Base-by-base conservation (phyloP, 2,113 vertebrate genomes). In the Pionites leucogaster region DNA sequence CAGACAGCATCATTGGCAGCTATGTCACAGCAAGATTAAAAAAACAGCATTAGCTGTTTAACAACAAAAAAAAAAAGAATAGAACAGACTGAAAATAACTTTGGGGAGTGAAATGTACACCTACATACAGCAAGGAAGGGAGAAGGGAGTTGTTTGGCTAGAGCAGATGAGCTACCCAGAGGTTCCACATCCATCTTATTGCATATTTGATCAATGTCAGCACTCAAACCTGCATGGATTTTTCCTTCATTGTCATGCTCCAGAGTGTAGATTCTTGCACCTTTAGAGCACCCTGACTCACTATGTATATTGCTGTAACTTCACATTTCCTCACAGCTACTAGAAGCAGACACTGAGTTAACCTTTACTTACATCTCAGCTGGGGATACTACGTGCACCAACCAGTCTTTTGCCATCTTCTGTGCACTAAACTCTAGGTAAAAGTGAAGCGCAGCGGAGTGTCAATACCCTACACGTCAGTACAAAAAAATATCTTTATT, bases 1-100 rank as follows among this genome's bases (percentile, higher is more conserved):
- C 91, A 94, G 92, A 92, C 44, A 95, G 69, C 10, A 0, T 92
- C 88, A 95, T 65, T 94, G 83, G 96, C 92, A 94, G 96, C 81
- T 96, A 87, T 12, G 17, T 95, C 59, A 93, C 74, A 97, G 44
- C 53, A 88, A 74, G 29, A 49, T 74, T 78, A 64, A 68, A 88
- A 89, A 59, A 69, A 62, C 4, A 87, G 60, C 91, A 42, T 93
- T 23, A 37, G 42, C 46, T 87, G 70, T 95, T 93, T 46, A 52
- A 59, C 74, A 96, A 44, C 44, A n/a, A 49, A 75, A 67, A 92
- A 27, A 52, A 75, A 67, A 94, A 23, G n/a, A 57, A 70, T 59
- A 63, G 39, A 82, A 82, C 8, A 60, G 17, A 62, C 31, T 74
- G 69, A 82, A 88, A 86, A 37, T 47, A 65, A 74, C 57, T 49